Conservation (phyloP, 2,888 invertebrate species). For the Dinocampus coccinellae region DNA sequence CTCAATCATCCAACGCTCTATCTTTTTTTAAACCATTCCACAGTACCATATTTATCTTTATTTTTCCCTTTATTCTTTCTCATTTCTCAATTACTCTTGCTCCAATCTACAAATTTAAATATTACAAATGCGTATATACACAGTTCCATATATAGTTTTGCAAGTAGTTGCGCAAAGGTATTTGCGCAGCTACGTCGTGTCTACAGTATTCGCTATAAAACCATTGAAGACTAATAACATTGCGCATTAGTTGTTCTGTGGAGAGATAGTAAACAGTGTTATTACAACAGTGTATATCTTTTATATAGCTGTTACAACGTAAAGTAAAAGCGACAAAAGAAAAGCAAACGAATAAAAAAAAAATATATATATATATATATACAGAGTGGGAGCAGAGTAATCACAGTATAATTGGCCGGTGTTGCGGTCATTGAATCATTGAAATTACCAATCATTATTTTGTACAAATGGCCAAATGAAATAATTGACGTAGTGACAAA, state of each 20-base stretch:
- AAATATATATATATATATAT: no score
- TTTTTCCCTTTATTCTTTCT: constrained; percentile 4
- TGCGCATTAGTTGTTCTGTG: constrained; percentile 40
- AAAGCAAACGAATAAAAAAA: no score
- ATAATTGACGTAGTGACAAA: constrained; percentile 48
- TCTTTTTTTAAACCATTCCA: neutral
- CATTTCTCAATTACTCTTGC: neutral
- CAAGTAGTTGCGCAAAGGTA: constrained; percentile 18
- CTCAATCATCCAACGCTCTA: no score
- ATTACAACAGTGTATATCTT: neutral
- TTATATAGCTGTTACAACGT: neutral
- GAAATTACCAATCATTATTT: constrained; percentile 37
- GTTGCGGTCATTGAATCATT: constrained; percentile 41
- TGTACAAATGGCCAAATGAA: constrained; percentile 56
- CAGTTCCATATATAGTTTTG: neutral
- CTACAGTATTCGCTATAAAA: constrained; percentile 40
- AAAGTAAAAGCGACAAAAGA: neutral
- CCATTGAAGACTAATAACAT: constrained; percentile 27
- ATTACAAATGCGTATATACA: neutral
- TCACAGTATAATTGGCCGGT: constrained; percentile 37
- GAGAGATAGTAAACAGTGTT: constrained; percentile 37
- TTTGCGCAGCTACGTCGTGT: constrained; percentile 40
- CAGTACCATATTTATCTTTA: neutral
- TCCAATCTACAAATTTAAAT: neutral
- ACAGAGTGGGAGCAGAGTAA: no score